Conservation (phyloP, 2,888 invertebrate species). For the Cephus sareptanus region DNA sequence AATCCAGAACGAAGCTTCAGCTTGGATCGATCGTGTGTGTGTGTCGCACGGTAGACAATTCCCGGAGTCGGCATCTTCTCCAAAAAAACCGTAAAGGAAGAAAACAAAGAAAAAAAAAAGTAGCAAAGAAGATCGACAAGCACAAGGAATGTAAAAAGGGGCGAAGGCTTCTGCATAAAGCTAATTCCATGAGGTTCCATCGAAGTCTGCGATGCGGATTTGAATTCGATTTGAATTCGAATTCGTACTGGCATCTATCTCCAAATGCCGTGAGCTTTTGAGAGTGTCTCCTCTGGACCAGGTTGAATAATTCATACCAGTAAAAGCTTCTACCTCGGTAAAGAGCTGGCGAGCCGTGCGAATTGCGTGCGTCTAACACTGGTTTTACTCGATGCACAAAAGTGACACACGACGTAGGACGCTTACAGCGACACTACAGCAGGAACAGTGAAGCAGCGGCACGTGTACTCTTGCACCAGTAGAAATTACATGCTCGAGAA, state of each 20-base stretch:
- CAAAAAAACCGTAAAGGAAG: background rate
- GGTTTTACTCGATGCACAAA: background rate
- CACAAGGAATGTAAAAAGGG: background rate
- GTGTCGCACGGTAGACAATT: background rate
- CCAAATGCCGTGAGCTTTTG: background rate
- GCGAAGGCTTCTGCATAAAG: background rate
- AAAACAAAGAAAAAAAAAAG: background rate
- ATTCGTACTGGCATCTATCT: background rate
- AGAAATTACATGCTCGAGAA: slow-evolving; percentile 7
- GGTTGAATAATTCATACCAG: background rate
- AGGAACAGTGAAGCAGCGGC: background rate
- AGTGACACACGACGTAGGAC: background rate
- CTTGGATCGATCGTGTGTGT: background rate
- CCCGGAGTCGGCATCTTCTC: background rate
- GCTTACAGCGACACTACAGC: background rate
- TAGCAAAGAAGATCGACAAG: background rate
- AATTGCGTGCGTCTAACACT: background rate
- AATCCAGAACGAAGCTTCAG: background rate
- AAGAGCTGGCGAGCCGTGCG: background rate
- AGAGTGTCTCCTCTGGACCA: background rate
- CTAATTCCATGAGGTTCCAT: background rate
- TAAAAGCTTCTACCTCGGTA: background rate
- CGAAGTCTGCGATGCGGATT: background rate
- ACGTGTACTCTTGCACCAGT: background rate
- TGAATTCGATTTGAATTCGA: background rate